phyloP scores from a whole-genome alignment of 2,797 vertebrate species.

The Ptychobarbus kaznakovi region DNA sequence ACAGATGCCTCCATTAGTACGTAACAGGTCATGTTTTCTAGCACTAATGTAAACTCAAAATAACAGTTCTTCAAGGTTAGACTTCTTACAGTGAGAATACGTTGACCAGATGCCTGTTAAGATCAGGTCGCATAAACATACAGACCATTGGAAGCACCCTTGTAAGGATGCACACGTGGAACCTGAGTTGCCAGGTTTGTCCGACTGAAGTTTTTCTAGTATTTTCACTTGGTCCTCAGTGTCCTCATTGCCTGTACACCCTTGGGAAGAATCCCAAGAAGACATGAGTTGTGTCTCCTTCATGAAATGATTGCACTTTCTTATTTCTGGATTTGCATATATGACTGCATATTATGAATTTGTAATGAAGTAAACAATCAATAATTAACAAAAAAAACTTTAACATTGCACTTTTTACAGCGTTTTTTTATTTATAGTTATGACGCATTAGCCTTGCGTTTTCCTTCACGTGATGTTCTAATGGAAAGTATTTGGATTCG shows the following conservation, averaged over 20 bases:
- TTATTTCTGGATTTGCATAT: conserved; percentile 3
- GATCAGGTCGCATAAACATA: not conserved
- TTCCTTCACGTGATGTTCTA: conserved; percentile 62
- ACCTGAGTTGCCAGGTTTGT: not conserved
- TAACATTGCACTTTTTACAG: conserved; percentile 51
- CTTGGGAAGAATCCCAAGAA: not conserved
- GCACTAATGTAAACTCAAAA: not conserved
- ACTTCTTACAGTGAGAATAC: conserved; percentile 21
- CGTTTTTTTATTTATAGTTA: not conserved
- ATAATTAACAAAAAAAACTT: conserved; percentile 3
- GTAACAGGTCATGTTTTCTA: not conserved
- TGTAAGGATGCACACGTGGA: conserved; percentile 4
- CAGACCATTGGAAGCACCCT: not conserved
- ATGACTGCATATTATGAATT: conserved; percentile 25
- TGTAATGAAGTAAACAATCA: not conserved
- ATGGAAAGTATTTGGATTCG: conserved; percentile 88
- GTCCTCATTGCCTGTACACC: not conserved
- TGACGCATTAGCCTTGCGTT: conserved; percentile 24
- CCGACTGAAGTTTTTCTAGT: not conserved
- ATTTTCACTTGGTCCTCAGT: not conserved
- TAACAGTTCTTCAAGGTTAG: conserved; percentile 3
- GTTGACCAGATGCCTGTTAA: not conserved
- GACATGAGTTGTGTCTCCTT: not conserved
- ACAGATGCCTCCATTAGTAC: not conserved
- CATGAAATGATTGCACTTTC: conserved; percentile 16